Conservation (phyloP, 1,140 invertebrate genomes). For the Aphaenogaster rudis region DNA sequence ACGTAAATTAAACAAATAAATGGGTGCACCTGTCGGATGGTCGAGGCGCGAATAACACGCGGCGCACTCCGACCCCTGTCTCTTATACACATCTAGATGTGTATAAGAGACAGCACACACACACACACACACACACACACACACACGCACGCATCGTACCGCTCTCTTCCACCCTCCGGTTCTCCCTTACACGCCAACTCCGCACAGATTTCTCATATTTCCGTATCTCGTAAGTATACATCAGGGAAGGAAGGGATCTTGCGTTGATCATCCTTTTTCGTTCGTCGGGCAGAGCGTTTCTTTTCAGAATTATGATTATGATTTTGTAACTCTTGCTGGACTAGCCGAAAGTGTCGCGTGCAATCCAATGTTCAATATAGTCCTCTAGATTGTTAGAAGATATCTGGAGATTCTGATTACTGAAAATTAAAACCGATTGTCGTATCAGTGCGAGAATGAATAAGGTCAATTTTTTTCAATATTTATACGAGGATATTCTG, state of each 20-base stretch:
- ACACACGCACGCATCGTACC: background rate
- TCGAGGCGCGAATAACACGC: constrained; percentile 75
- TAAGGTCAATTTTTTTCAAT: constrained; percentile 19
- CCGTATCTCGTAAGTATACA: constrained; percentile 32
- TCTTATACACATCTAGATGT: too few species aligned
- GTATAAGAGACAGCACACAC: too few species aligned
- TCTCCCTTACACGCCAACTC: constrained; percentile 9
- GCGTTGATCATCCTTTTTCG: background rate
- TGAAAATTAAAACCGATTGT: background rate
- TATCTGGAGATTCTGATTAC: background rate
- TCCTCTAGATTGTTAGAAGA: background rate
- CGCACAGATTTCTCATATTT: constrained; percentile 27
- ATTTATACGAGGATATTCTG: background rate
- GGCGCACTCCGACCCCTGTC: constrained; percentile 72
- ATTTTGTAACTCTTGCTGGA: background rate
- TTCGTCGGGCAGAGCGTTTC: background rate
- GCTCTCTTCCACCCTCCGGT: too few species aligned
- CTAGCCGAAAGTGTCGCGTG: background rate
- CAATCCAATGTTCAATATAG: background rate
- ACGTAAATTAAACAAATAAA: constrained; percentile 63
- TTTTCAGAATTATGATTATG: background rate
- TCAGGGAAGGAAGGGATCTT: background rate
- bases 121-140: background rate
- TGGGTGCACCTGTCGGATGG: constrained; percentile 80
- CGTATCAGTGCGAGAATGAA: background rate